Percentiles rank a stretch among this genome's conserved stretches.
Evolutionary conservation across 1,140 invertebrate species (phyloP).

Genomic region (Aleiodes sp.): DNA sequence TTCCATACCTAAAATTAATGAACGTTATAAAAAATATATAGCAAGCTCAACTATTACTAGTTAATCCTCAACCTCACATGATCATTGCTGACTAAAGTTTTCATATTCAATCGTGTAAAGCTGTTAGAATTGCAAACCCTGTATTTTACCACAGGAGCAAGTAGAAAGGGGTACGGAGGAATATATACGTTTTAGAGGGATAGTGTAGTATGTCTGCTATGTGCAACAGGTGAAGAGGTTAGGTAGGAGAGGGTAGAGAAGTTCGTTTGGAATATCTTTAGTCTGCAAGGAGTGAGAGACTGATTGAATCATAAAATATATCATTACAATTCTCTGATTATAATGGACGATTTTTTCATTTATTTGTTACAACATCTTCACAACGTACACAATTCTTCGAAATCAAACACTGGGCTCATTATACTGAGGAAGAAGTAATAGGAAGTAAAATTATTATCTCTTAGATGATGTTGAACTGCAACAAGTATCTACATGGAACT

Average conservation of each 20-base stretch:
- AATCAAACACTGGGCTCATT: not conserved
- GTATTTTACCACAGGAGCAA: conserved; percentile 16
- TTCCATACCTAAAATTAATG: not conserved
- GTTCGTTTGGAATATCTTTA: conserved; percentile 17
- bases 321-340: not conserved
- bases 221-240: conserved; percentile 8
- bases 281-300: not conserved
- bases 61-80: no score
- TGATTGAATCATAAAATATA: conserved; percentile 4
- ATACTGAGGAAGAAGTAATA: no score
- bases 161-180: conserved; percentile 37
- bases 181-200: not conserved
- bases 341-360: not conserved
- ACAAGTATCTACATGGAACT: not conserved
- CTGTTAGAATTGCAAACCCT: conserved; percentile 31
- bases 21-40: no score
- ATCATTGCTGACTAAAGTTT: no score
- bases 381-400: no score
- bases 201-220: conserved; percentile 31
- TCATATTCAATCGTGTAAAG: conserved; percentile 30
- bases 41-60: no score
- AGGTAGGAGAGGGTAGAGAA: not conserved
- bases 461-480: not conserved
- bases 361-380: not conserved
- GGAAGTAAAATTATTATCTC: not conserved